phyloP scores from a whole-genome alignment of 2,113 vertebrate species.

The Lepisosteus oculatus region DNA sequence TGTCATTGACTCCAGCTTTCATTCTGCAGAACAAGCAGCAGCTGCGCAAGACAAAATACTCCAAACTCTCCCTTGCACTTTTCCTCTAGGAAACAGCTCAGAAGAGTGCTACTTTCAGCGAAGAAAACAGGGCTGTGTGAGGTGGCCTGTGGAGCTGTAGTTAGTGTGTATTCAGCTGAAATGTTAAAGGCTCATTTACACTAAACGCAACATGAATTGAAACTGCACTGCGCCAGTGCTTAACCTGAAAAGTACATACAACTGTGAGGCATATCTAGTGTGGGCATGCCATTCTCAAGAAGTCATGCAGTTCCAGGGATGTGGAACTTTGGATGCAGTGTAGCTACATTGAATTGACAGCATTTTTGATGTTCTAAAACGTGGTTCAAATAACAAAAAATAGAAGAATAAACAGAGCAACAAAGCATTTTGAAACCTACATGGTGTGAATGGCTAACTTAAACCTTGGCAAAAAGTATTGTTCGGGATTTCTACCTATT shows the following conservation, averaged over 20 bases:
- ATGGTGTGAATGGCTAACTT: too few species aligned
- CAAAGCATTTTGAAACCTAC: too few species aligned
- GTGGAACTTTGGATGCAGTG: too few species aligned
- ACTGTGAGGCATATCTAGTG: conserved; percentile 39
- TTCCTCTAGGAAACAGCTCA: conserved; percentile 58
- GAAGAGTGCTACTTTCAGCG: conserved; percentile 46
- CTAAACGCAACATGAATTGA: not conserved
- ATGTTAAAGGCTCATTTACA: not conserved
- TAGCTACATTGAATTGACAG: too few species aligned
- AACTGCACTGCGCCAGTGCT: not conserved
- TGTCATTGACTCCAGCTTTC: conserved; percentile 60
- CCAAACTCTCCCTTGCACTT: conserved; percentile 50
- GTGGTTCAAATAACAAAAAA: too few species aligned
- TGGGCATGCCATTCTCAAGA: conserved; percentile 23
- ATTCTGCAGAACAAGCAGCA: conserved; percentile 61
- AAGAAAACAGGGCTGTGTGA: conserved; percentile 36
- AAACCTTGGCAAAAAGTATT: too few species aligned
- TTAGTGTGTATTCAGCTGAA: conserved; percentile 29
- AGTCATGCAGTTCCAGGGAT: too few species aligned
- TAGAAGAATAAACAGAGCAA: too few species aligned
- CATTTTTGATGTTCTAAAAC: too few species aligned
- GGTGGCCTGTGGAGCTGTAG: conserved; percentile 20
- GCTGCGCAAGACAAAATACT: conserved; percentile 59
- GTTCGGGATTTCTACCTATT: too few species aligned
- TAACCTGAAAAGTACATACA: conserved; percentile 13